Percentiles rank a stretch among this genome's conserved stretches.
Conservation (phyloP, 2,888 invertebrate species). For the Conistra vaccinii region DNA sequence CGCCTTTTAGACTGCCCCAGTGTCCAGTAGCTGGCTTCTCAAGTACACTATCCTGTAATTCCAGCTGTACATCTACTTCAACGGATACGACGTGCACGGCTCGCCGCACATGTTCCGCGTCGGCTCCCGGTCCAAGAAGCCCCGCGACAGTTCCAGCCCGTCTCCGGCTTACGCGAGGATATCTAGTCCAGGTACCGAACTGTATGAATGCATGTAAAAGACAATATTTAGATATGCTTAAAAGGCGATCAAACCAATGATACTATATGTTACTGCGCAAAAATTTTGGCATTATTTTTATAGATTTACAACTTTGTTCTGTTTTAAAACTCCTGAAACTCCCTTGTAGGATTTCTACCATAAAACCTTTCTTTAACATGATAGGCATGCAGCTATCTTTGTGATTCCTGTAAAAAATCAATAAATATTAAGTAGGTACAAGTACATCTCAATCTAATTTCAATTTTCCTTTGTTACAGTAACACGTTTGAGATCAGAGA, state of each 20-base stretch:
- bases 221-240: too few relatives aligned
- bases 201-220: background rate
- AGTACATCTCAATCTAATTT: constrained; percentile 6
- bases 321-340: too few relatives aligned
- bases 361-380: too few relatives aligned
- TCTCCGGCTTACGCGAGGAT: constrained; percentile 89
- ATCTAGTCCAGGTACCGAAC: constrained; percentile 86
- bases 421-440: too few relatives aligned
- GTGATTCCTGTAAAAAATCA: too few relatives aligned
- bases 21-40: background rate
- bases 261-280: too few relatives aligned
- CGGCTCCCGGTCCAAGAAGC: constrained; percentile 92
- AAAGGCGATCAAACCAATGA: too few relatives aligned
- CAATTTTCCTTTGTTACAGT: constrained; percentile 76
- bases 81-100: constrained; percentile 95
- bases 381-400: too few relatives aligned
- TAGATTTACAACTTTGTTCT: too few relatives aligned
- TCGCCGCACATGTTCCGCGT: constrained; percentile 97
- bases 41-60: constrained; percentile 16
- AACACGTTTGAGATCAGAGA: constrained; percentile 86
- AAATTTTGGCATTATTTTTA: too few relatives aligned
- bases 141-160: constrained; percentile 85
- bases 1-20: background rate
- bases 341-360: too few relatives aligned
- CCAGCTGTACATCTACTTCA: constrained; percentile 97